Conservation (phyloP, 2,888 invertebrate genomes). For the Dasysyrphus tricinctus region DNA sequence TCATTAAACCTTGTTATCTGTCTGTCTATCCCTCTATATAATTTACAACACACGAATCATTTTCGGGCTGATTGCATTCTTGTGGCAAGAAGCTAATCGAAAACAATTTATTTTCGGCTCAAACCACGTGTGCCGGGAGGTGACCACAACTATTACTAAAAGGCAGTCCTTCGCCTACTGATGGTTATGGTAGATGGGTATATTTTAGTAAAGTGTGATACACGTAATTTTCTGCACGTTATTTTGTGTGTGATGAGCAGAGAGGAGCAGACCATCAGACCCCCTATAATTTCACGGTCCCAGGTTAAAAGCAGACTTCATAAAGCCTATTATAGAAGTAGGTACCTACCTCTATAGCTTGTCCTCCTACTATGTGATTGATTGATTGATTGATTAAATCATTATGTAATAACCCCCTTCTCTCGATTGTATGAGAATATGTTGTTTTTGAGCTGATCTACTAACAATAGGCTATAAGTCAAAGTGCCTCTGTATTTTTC, state of each 20-base stretch:
- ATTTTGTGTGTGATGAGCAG: constrained; percentile 11
- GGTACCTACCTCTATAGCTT: background rate
- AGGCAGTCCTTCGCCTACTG: constrained; percentile 17
- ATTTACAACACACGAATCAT: constrained; percentile 33
- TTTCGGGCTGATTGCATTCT: constrained; percentile 57
- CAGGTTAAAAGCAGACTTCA: background rate
- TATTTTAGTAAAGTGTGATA: constrained; percentile 11
- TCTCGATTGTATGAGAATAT: constrained; percentile 50
- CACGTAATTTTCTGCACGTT: constrained; percentile 21
- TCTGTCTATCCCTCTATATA: constrained; percentile 17
- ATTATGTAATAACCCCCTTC: constrained; percentile 57
- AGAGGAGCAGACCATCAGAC: background rate
- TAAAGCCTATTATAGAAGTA: background rate
- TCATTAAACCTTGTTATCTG: constrained; percentile 19
- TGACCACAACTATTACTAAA: constrained; percentile 64
- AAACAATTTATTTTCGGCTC: constrained; percentile 66
- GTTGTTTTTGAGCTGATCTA: constrained; percentile 51
- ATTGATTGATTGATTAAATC: constrained; percentile 74
- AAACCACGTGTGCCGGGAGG: constrained; percentile 37
- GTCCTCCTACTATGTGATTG: constrained; percentile 33
- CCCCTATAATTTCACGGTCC: constrained; percentile 22
- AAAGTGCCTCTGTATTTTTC: no score
- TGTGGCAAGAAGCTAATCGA: constrained; percentile 71
- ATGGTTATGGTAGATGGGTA: background rate
- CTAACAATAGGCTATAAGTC: constrained; percentile 1